phyloP scores from a whole-genome alignment of 2,113 vertebrate species.

The Cavia aperea region DNA sequence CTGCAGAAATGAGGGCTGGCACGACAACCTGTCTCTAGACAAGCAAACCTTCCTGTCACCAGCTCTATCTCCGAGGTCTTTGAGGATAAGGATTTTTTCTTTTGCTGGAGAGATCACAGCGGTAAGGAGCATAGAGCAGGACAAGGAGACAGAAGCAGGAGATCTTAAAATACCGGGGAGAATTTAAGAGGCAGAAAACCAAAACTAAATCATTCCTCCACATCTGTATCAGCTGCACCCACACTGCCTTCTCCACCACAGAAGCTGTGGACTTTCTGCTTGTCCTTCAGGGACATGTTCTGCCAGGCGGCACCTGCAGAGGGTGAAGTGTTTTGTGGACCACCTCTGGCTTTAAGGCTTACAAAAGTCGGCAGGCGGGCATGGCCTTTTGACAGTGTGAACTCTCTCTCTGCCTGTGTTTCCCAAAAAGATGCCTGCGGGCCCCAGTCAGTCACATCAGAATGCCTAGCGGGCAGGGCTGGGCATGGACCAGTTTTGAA shows the following conservation, averaged over 20 bases:
- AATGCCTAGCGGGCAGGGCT: not conserved
- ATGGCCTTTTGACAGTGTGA: accelerated
- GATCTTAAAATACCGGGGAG: not conserved
- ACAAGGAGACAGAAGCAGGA: not conserved
- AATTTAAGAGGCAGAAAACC: not conserved
- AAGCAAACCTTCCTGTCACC: not conserved
- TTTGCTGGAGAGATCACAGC: not conserved
- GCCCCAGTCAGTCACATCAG: not conserved
- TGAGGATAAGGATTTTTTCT: not conserved
- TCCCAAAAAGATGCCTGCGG: not conserved
- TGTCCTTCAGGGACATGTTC: accelerated
- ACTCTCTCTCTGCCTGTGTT: not conserved
- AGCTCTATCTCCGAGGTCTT: not conserved
- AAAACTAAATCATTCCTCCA: not conserved
- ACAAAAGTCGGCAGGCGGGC: not conserved
- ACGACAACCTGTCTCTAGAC: not conserved
- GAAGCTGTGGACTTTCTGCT: not conserved
- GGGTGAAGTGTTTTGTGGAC: not conserved
- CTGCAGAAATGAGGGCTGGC: not conserved
- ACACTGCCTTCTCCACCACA: accelerated
- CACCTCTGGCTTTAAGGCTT: not conserved
- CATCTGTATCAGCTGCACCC: accelerated
- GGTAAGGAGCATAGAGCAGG: not conserved
- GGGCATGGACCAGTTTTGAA: not conserved
- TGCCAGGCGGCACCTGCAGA: not conserved